Base-by-base conservation (phyloP, 1,140 invertebrate species). In the Drosophila pruinosa region DNA sequence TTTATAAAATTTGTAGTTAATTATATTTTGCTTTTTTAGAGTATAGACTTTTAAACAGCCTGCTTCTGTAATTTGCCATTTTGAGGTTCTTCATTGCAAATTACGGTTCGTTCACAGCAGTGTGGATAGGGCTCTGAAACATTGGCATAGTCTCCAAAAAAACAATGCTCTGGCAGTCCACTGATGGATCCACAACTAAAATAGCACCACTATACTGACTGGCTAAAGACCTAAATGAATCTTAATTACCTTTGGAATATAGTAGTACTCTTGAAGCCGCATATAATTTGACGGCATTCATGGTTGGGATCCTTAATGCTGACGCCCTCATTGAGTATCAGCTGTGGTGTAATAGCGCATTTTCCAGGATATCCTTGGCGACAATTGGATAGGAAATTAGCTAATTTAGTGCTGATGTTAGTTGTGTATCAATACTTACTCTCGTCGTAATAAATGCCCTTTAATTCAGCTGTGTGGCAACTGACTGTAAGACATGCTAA, bases 231-330 rank as follows among this genome's bases (percentile, higher is more conserved):
- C 6, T 48, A 15, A 26, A 14, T 36, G 22, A 10, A 12, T 6
- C 8, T 0, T 5, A 73, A 61, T 45, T 28, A 88, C 85, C 72
- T 68, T 10, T 85, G 75, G 28, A 76, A 73, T 17, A 47, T 10
- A 1, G 19, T 58, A 4, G 5, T 3, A 10, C 82, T 72, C 39
- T 58, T 57, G 10, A 4, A 19, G 12, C 82, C 78, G 31, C 82
- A 88, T 14, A 71, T 34, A 50, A 88, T 78, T 50, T 72, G 75
- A 39, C 79, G 67, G 48, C 82, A 88, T 15, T 65, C 58, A 43
- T 73, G 71, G 19, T 17, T 61, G 21, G 78, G 75, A 83, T 88
- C 83, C 53, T 86, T 86, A 17, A 86, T 53, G 34, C 38, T 71
- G 0, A 45, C 57, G 1, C 80, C 80, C 15, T 61, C 26, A 17